Conservation (phyloP, 2,888 invertebrate species). For the Lasioglossum oenotherae region DNA sequence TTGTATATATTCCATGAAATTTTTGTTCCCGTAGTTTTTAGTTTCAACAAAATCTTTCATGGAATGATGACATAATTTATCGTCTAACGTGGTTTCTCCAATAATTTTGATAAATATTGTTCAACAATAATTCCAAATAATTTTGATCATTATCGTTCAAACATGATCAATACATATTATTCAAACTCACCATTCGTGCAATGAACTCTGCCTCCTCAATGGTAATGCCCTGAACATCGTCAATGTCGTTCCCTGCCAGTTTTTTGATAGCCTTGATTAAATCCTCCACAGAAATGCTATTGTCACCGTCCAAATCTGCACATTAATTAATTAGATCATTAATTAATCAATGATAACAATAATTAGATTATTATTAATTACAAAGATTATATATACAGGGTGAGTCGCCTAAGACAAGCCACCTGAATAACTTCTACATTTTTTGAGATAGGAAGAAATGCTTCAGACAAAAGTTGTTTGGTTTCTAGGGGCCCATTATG, state of each 20-base stretch:
- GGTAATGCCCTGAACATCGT: slow-evolving; percentile 82
- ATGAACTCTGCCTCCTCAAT: slow-evolving; percentile 85
- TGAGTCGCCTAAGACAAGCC: no score
- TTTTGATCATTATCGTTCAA: not conserved
- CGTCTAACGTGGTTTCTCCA: not conserved
- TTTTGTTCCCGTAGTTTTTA: no score
- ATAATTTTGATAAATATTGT: not conserved
- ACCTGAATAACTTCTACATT: no score
- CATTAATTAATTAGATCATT: slow-evolving; percentile 57
- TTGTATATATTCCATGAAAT: no score
- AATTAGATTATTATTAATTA: no score
- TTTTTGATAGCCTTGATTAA: slow-evolving; percentile 86
- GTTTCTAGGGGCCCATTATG: no score
- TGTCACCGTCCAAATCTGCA: slow-evolving; percentile 88
- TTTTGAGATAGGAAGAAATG: no score
- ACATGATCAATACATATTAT: not conserved
- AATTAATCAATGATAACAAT: no score
- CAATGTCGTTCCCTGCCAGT: slow-evolving; percentile 83
- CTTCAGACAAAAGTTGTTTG: no score
- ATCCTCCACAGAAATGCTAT: slow-evolving; percentile 86
- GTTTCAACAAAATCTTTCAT: not conserved
- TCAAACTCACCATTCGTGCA: slow-evolving; percentile 85
- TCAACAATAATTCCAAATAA: not conserved
- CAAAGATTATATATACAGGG: no score
- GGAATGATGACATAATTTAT: not conserved